Conservation (phyloP, 2,113 vertebrate species). For the Sorex araneus region DNA sequence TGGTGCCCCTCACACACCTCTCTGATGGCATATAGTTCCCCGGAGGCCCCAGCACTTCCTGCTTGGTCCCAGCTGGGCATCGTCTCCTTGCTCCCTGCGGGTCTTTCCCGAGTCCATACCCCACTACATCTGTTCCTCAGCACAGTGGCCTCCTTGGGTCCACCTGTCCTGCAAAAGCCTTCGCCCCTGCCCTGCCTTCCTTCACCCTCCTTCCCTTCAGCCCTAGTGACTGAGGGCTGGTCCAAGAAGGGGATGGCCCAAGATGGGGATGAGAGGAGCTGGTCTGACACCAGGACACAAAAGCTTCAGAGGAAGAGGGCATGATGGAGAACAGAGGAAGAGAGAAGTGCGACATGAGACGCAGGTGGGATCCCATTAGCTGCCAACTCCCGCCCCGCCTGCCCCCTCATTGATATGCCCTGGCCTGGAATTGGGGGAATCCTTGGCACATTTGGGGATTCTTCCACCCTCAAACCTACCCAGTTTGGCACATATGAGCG, state of each 20-base stretch:
- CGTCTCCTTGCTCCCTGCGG: conserved; percentile 48
- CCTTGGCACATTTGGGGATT: conserved; percentile 61
- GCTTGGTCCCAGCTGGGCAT: conserved; percentile 1
- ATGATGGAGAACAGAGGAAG: background rate
- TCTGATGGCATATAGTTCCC: background rate
- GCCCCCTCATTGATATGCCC: background rate
- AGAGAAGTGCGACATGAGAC: background rate
- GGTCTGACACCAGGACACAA: conserved; percentile 21
- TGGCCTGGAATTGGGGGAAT: conserved; percentile 50
- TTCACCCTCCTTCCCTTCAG: background rate
- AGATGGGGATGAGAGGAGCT: background rate
- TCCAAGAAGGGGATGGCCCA: background rate
- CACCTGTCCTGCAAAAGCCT: conserved; percentile 8
- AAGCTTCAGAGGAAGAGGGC: conserved; percentile 29
- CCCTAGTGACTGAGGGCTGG: background rate
- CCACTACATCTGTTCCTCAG: conserved; percentile 68
- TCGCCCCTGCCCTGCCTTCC: background rate
- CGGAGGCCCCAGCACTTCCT: conserved; percentile 16
- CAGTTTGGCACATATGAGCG: conserved; percentile 76
- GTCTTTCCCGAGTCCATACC: conserved; percentile 5
- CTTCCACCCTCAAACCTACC: background rate
- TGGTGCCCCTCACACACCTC: background rate
- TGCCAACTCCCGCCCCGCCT: background rate
- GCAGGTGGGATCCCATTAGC: background rate
- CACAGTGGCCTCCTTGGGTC: conserved; percentile 61